These are phyloP conservation scores for Triplophysa rosa DNA, from an alignment of 2,113 vertebrate species.

Conservation along the genomic window DNA sequence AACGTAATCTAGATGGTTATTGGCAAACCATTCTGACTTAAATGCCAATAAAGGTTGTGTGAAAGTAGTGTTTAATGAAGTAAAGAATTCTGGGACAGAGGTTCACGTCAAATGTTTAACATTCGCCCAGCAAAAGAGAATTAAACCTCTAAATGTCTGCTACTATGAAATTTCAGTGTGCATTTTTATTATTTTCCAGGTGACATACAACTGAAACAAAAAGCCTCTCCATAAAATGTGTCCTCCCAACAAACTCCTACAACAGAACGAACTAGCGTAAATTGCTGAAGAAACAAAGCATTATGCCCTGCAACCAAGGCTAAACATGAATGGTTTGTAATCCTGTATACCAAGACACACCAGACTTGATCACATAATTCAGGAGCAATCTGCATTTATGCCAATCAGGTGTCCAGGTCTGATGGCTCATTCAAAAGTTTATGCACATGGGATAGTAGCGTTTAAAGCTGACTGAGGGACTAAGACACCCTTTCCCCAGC, in stretches of 20 bases:
- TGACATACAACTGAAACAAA: conserved; percentile 38
- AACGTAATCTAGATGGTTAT: conserved; percentile 28
- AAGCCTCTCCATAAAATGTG: background rate
- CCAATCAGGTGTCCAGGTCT: conserved; percentile 5
- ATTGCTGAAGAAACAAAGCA: conserved; percentile 29
- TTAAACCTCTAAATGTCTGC: conserved; percentile 22
- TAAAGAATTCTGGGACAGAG: background rate
- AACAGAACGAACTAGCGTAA: conserved; percentile 18
- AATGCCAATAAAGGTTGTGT: conserved; percentile 68
- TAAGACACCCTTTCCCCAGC: conserved; percentile 52
- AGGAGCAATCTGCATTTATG: conserved; percentile 3
- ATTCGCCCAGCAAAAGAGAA: conserved; percentile 22
- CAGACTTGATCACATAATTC: conserved; percentile 29
- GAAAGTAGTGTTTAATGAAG: conserved; percentile 47
- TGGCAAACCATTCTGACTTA: conserved; percentile 21
- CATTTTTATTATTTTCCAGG: conserved; percentile 56
- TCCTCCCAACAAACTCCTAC: conserved; percentile 11
- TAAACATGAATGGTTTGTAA: conserved; percentile 22
- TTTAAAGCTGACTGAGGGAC: conserved; percentile 38
- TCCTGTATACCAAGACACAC: conserved; percentile 15
- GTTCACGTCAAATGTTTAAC: conserved; percentile 57
- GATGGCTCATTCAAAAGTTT: conserved; percentile 45
- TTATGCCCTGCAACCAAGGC: background rate
- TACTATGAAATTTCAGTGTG: conserved; percentile 66
- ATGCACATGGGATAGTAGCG: conserved; percentile 35